Evolutionary conservation across 2,888 invertebrate species (phyloP), one percentile per base, ranked within the genome.

Genomic region (Drosophila barbarae): DNA sequence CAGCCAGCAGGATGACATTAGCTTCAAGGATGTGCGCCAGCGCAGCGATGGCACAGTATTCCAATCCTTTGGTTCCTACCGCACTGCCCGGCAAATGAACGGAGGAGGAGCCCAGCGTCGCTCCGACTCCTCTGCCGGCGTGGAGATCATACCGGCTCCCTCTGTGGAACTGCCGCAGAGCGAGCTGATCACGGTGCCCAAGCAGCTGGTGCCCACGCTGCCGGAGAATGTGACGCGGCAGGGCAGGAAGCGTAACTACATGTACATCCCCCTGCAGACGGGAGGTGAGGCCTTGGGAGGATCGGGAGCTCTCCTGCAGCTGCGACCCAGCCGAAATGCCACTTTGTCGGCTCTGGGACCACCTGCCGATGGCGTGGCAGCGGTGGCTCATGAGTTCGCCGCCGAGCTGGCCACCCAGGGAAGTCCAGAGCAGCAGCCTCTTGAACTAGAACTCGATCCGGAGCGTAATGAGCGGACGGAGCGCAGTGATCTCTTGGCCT

Each of bases 61-160:
- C 34, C 87, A 87, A 49, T 86, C 88, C 13, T 88, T 89, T 67
- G 89, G 89, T 58, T 86, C 89, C 32, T 89, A 87, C 69, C 86
- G 89, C 56, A 74, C 81, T 4, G 86, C 77, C 0, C 66, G 79
- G 12, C 64, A 73, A 53, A 57, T 74, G n/a, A 38, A 36, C 26
- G 26, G 7, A 26, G 26, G 53, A 5, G 18, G 36, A 2, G 81
- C 85, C 1, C 84, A 87, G 55, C 74, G 89, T 1, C 85, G 88
- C n/a, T 83, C 86, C 4, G 88, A 77, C 8, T 73, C 73, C 15
- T 28, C 44, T 1, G 28, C 28, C 9, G 51, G 66, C 13, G 78
- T 86, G 0, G 87, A 88, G 57, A 75, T 87, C 5, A 74, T 87
- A 21, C 74, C 85, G 0, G 85, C 87, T 3, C 86, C 87, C 0